Conservation (phyloP, 1,140 invertebrate species). For the Popillia japonica region DNA sequence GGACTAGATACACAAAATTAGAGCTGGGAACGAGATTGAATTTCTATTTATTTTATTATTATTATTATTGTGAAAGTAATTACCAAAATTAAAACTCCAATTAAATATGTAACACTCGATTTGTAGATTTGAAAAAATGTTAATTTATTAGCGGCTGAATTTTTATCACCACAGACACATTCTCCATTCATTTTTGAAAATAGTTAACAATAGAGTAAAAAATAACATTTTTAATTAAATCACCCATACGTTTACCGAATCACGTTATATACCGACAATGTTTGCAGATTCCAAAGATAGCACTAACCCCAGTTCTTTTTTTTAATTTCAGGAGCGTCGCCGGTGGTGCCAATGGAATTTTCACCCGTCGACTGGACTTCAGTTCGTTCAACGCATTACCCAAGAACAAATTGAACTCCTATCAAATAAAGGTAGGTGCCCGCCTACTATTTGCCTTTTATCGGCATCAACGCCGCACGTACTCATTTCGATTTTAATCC, state of each 20-base stretch:
- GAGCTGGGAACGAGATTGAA: no score
- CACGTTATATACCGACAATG: not conserved
- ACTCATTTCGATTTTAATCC: conserved; percentile 19
- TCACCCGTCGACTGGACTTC: conserved; percentile 90
- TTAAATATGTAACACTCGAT: no score
- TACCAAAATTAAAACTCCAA: no score
- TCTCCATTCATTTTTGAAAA: no score
- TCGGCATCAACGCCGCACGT: not conserved
- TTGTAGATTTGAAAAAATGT: no score
- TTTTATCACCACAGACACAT: no score
- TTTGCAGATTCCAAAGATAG: conserved; percentile 19
- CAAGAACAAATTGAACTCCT: conserved; percentile 95
- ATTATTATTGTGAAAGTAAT: no score
- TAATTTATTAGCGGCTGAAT: no score
- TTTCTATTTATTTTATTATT: no score
- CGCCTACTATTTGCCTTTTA: conserved; percentile 9
- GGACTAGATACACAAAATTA: no score
- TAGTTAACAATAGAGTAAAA: not conserved
- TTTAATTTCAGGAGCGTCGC: conserved; percentile 75
- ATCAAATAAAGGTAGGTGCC: conserved; percentile 93
- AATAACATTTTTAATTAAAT: not conserved
- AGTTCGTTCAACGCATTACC: conserved; percentile 94
- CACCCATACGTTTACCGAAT: not conserved
- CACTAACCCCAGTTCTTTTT: conserved; percentile 39
- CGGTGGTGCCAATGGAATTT: conserved; percentile 88